phyloP scores from a whole-genome alignment of 35 echinoderm and acorn worm species.

The Ophiothrix spiculata region DNA sequence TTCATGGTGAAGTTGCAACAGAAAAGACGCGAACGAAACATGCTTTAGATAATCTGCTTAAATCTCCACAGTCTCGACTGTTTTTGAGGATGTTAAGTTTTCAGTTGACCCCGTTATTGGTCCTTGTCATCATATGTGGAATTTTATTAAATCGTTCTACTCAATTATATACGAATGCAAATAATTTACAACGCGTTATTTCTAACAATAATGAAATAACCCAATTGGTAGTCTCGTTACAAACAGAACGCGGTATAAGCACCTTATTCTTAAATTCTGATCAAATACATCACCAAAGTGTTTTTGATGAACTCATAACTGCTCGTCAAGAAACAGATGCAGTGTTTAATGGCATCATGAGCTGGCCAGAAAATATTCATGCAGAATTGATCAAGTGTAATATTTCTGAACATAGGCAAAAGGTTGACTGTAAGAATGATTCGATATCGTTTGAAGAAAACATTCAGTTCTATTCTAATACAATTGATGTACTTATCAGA shows the following conservation, averaged over 20 bases:
- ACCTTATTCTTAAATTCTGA: conserved; percentile 28
- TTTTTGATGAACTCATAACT: not conserved
- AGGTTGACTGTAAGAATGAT: not conserved
- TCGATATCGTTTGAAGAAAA: not conserved
- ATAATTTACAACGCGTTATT: not conserved
- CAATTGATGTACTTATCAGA: conserved; percentile 13
- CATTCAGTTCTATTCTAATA: conserved; percentile 36
- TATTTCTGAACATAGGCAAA: not conserved
- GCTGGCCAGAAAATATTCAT: not conserved
- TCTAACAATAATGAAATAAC: not conserved
- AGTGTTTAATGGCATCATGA: not conserved
- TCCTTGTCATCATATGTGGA: not conserved
- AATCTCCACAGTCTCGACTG: not conserved
- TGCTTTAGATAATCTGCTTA: not conserved
- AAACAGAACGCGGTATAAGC: conserved; percentile 31
- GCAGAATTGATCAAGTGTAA: not conserved
- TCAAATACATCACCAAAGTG: not conserved
- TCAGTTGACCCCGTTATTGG: not conserved
- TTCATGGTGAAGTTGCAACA: not conserved
- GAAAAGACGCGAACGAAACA: conserved; percentile 11
- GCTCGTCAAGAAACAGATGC: not conserved
- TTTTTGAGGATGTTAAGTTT: conserved; percentile 3
- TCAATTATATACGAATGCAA: not conserved
- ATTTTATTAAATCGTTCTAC: not conserved
- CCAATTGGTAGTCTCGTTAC: conserved; percentile 15